Conservation (phyloP, 2,888 invertebrate genomes). For the Strigamia transsilvanica region DNA sequence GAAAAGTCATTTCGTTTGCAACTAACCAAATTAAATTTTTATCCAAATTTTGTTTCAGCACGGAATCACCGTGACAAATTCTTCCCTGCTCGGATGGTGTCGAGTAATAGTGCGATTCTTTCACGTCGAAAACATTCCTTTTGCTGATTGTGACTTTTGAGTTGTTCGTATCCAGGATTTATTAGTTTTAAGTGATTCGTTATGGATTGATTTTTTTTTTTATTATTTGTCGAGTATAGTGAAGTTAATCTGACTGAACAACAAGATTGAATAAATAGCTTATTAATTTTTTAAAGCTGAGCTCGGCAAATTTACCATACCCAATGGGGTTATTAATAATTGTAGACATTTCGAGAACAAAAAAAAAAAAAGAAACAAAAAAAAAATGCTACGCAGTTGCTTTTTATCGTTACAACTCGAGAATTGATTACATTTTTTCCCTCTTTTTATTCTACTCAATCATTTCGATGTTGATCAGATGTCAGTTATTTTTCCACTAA, state of each 20-base stretch:
- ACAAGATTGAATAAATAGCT: neutral
- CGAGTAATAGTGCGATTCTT: too few relatives aligned
- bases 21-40: too few relatives aligned
- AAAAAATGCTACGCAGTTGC: neutral
- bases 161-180: too few relatives aligned
- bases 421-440: neutral
- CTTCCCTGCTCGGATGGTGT: too few relatives aligned
- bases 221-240: neutral
- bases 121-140: too few relatives aligned
- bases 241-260: neutral
- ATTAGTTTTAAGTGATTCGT: too few relatives aligned
- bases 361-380: neutral
- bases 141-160: too few relatives aligned
- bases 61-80: too few relatives aligned
- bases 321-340: constrained; percentile 2
- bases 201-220: neutral
- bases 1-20: too few relatives aligned
- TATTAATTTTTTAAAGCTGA: neutral
- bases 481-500: neutral
- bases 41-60: too few relatives aligned
- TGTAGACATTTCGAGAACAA: neutral
- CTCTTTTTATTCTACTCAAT: neutral
- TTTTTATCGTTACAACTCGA: neutral
- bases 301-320: neutral
- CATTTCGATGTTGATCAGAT: neutral